phyloP scores from a whole-genome alignment of 2,888 invertebrate genomes.

The Thera britannica region DNA sequence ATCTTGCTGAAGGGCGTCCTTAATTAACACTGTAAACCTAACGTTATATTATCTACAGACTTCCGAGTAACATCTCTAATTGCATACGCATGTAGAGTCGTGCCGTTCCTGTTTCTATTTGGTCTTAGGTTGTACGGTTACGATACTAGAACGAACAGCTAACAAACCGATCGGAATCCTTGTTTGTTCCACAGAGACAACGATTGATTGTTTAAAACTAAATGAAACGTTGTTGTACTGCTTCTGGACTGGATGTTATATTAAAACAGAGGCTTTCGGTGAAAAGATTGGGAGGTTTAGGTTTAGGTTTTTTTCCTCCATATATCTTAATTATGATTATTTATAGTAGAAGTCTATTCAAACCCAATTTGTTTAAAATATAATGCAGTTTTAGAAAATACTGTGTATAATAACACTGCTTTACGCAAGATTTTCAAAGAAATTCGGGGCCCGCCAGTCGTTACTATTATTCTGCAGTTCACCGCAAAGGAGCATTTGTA shows the following conservation, averaged over 20 bases:
- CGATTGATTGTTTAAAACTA: conserved; percentile 32
- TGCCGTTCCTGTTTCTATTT: conserved; percentile 31
- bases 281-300: conserved; percentile 6
- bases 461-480: no score
- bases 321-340: background rate
- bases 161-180: conserved; percentile 33
- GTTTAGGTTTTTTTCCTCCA: background rate
- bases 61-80: no score
- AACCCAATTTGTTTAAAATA: no score
- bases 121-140: conserved; percentile 35
- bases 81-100: background rate
- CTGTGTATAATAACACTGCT: no score
- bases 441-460: no score
- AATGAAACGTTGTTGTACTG: conserved; percentile 30
- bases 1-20: no score
- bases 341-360: no score
- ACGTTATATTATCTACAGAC: no score
- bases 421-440: no score
- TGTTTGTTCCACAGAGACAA: conserved; percentile 29
- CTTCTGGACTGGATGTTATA: conserved; percentile 15
- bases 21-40: no score
- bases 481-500: no score
- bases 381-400: no score
- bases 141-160: conserved; percentile 36
- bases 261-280: conserved; percentile 9